Base-by-base conservation (phyloP, 2,888 invertebrate genomes). In the Eupithecia abbreviata region DNA sequence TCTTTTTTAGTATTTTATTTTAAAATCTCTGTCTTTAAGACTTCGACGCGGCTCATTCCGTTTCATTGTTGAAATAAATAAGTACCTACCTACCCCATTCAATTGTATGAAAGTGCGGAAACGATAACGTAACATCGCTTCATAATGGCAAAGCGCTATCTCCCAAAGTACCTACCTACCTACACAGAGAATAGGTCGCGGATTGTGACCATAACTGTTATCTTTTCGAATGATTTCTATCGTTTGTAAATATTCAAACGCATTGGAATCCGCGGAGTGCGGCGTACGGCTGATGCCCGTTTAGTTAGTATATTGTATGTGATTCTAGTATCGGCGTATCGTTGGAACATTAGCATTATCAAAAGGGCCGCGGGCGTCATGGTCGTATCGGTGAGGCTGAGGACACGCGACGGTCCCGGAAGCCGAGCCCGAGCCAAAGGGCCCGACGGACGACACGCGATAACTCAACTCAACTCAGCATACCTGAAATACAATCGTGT, bases 341-440 rank as follows among this genome's bases (percentile, higher is more conserved):
- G 89, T 85, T 85, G 86, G 82, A 89, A 92, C 93, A 93, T 94
- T 94, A 93, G 92, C 93, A 92, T 93, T 93, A 94, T 93, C 93
- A 93, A 92, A 91, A 93, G 92, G 90, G 87, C 93, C 93, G 92
- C 93, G 86, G 90, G 91, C 90, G 91, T 92, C 91, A 90, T 90
- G 92, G 87, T 92, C 89, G 89, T 92, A 93, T 93, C 93, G 89
- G 88, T 85, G 91, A 86, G 90, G 89, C 88, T 84, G 91, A 86
- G 90, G 91, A 92, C 92, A 90, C 88, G 88, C 90, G 90, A 90
- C 90, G 89, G 90, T 90, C 90, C 92, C 92, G 93, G 93, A 93
- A 93, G 91, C 85, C 87, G 85, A 90, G 88, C 87, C 90, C 90
- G 93, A 92, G 91, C 91, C 92, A 91, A 93, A 92, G 91, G 91